Base-by-base conservation (phyloP, 2,888 invertebrate genomes). In the Phortica magna region DNA sequence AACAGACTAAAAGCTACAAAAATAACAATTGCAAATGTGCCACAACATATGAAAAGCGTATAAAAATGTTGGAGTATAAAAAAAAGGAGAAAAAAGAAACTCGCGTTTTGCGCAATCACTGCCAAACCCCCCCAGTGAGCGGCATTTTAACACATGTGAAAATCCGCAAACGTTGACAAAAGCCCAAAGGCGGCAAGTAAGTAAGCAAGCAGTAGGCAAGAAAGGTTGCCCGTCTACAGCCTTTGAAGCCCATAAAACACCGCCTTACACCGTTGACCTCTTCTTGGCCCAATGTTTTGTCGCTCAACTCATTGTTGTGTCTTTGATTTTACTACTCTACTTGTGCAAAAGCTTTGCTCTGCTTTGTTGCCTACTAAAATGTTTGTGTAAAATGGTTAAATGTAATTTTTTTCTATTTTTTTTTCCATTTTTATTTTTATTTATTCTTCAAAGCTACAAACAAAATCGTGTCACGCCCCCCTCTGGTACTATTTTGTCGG, bases 351-450 rank as follows among this genome's bases (percentile, higher is more conserved):
- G 31, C 31, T 31, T 39, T 64, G 10, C 14, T 55, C 53, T 31
- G 22, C 70, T 55, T 55, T 53, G 39, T 48, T 48, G 70, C 55
- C 70, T 71, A 31, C 70, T 55, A 42, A 70, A 70, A 70, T 48
- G 70, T 53, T 70, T 70, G 19, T 71, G 39, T 71, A 71, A 71
- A 71, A 71, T 71, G 70, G 4, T 55, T 71, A 71, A 71, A 71
- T 71, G 70, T 53, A 53, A 14, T 71, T 53, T 67, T 42, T 67
- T 65, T 65, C 41, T 41, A 41, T 41, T 3, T 41, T n/a, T n/a
- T n/a, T n/a, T n/a, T n/a, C n/a, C n/a, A n/a, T n/a, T n/a, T n/a
- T n/a, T n/a, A n/a, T n/a, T n/a, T n/a, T n/a, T n/a, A n/a, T n/a
- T n/a, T n/a, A n/a, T n/a, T 39, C 31, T 31, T 31, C 31, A 31